A percentile compares a stretch with the other conserved stretches of the same genome.
phyloP scores from a whole-genome alignment of 1,140 invertebrate species.

The Eupristina koningsbergeri region DNA sequence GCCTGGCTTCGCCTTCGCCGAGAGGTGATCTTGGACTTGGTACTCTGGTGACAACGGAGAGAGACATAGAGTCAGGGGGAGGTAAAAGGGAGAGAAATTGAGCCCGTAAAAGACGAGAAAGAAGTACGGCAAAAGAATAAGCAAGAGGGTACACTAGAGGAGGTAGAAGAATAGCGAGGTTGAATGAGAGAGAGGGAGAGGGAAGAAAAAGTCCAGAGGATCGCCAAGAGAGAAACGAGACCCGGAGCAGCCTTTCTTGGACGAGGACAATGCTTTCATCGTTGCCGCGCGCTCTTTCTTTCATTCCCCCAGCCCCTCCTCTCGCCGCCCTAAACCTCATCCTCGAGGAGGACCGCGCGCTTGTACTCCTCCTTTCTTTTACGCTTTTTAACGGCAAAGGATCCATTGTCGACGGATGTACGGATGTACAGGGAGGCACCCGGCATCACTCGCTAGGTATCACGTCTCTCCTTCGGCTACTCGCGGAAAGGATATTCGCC shows the following conservation, averaged over 20 bases:
- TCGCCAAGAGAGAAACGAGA: slow-evolving; percentile 43
- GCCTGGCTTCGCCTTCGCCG: slow-evolving; percentile 4
- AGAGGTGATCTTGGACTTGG: slow-evolving; percentile 46
- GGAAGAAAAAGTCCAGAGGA: neutral
- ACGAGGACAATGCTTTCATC: slow-evolving; percentile 73
- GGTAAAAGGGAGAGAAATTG: slow-evolving; percentile 47
- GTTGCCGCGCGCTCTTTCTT: slow-evolving; percentile 70
- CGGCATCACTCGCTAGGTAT: slow-evolving; percentile 61
- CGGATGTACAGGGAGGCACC: slow-evolving; percentile 55
- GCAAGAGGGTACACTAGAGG: neutral
- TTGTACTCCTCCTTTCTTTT: slow-evolving; percentile 58
- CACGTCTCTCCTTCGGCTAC: slow-evolving; percentile 59
- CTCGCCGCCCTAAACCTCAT: no score
- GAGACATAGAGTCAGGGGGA: neutral
- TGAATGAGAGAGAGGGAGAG: neutral
- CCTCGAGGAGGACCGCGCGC: slow-evolving; percentile 44
- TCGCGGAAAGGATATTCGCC: slow-evolving; percentile 27
- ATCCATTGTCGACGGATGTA: slow-evolving; percentile 70
- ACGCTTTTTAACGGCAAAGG: slow-evolving; percentile 67
- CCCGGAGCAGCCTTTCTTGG: slow-evolving; percentile 59
- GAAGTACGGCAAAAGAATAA: slow-evolving; percentile 14
- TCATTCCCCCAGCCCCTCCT: slow-evolving; percentile 55
- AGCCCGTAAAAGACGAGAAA: slow-evolving; percentile 41
- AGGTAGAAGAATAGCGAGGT: neutral
- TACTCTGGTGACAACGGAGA: slow-evolving; percentile 17